Base-by-base conservation (phyloP, 2,113 vertebrate species). In the Sebastes schlegelii region DNA sequence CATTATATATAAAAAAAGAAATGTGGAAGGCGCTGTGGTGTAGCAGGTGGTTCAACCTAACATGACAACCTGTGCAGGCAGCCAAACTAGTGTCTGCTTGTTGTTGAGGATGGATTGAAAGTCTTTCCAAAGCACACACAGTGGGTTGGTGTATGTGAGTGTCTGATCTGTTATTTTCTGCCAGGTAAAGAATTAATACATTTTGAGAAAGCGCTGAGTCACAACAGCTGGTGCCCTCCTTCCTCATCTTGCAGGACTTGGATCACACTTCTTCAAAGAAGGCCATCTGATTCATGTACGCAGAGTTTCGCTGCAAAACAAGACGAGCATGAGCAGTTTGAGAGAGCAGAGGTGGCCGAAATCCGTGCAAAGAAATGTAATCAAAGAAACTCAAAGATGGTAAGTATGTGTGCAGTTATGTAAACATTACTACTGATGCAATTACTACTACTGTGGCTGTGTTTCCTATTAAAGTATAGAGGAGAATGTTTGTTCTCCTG, bases 211-310 rank as follows among this genome's bases (percentile, higher is more conserved):
- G 65, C 64, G 71, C 66, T 48, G 51, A 40, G 55, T 65, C 55
- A n/a, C 42, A 74, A 61, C 79, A 42, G 21, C 65, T 12, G 40
- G 34, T 14, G 77, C 23, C 71, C 72, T 76, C 75, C 60, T 17
- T 78, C 54, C 61, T 74, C 68, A 5, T 77, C 74, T n/a, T 49
- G 54, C 55, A 49, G 43, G 19, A 48, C 21, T 5, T 1, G 4
- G 14, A 76, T 96, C 93, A 96, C 86, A 96, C 95, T 85, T 96
- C 95, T 89, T 96, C 95, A 76, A 95, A 95, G 88, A 83, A 96
- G 72, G 94, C 92, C 95, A 96, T 95, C 89, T 96, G 95, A 91
- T 92, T 91, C 95, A 95, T 94, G 92, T 95, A 96, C 2, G 95
- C 95, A 9, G 95, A 95, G 88, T 96, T 96, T 63, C 95, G 90